Base-by-base conservation (phyloP, 1,140 invertebrate species). In the Magallana gigas region DNA sequence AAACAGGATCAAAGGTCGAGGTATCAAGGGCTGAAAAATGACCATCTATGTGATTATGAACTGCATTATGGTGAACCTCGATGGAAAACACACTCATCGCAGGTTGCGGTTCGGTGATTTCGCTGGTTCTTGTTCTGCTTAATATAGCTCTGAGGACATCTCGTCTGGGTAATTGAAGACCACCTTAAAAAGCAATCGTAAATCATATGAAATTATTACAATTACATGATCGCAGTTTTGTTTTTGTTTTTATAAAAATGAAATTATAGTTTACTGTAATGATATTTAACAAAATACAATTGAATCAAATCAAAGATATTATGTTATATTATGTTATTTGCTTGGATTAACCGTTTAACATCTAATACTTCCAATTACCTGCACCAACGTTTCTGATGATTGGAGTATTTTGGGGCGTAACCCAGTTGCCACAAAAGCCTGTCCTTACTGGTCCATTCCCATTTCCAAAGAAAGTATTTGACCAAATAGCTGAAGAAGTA, bases 371-470 rank as follows among this genome's bases (percentile, higher is more conserved):
- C 5, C 36, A 9, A 3, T 29, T 36, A 29, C 85, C 85, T 71
- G 85, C 64, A 12, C 86, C 82, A 16, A 90, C 81, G 71, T 88
- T 89, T 56, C 89, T 81, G 4, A 89, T 92, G 12, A 92, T 83
- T 1, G 62, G 86, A 1, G 82, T 48, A 56, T 87, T 88, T 18
- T 84, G 18, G 1, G 85, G 91, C 12, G 91, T 91, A 23, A 84
- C 14, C 89, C 91, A 92, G 57, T 85, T 85, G 58, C 88, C 90
- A n/a, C 91, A 95, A 14, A 94, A 94, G 56, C 94, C 94, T 64
- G 91, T 91, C 59, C 90, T 93, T 1, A 95, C 94, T 58, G 89
- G 93, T 29, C 95, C 94, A 88, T 94, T 91, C 16, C 92, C 93
- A 83, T 94, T 94, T 8, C 94, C 94, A 71, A 94, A 86, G 85